A percentile compares a stretch with the other conserved stretches of the same genome.
Evolutionary conservation across 1,140 invertebrate species (phyloP).

Genomic region (Nymphalis io): DNA sequence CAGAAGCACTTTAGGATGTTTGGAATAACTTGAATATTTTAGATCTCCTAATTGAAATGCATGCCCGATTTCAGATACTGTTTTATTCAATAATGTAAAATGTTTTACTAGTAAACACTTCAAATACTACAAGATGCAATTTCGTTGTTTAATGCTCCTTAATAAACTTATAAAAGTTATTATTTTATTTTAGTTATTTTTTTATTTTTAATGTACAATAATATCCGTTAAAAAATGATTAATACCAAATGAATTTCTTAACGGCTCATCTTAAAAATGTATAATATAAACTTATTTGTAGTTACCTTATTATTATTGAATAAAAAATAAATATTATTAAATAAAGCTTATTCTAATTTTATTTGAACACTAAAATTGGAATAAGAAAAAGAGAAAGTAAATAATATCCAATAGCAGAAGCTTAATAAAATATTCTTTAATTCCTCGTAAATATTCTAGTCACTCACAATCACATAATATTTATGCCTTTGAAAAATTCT

Average conservation of each 20-base stretch:
- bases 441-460: not conserved
- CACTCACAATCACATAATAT: not conserved
- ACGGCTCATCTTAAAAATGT: too few species aligned
- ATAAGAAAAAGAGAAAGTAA: not conserved
- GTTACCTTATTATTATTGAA: too few species aligned
- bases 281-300: too few species aligned
- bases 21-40: constrained; percentile 28
- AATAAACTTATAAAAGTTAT: too few species aligned
- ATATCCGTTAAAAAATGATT: too few species aligned
- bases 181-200: too few species aligned
- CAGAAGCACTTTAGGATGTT: constrained; percentile 19
- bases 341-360: too few species aligned
- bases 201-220: too few species aligned
- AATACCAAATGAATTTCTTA: too few species aligned
- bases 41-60: constrained; percentile 24
- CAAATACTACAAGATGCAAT: not conserved
- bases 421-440: not conserved
- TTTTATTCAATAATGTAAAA: constrained; percentile 16
- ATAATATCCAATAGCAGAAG: not conserved
- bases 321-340: too few species aligned
- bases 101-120: not conserved
- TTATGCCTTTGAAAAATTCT: not conserved
- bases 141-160: not conserved
- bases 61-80: constrained; percentile 10
- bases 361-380: too few species aligned